These are phyloP conservation scores for Pelobates cultripes DNA, from an alignment of 2,797 vertebrate species.

Conservation along the genomic window DNA sequence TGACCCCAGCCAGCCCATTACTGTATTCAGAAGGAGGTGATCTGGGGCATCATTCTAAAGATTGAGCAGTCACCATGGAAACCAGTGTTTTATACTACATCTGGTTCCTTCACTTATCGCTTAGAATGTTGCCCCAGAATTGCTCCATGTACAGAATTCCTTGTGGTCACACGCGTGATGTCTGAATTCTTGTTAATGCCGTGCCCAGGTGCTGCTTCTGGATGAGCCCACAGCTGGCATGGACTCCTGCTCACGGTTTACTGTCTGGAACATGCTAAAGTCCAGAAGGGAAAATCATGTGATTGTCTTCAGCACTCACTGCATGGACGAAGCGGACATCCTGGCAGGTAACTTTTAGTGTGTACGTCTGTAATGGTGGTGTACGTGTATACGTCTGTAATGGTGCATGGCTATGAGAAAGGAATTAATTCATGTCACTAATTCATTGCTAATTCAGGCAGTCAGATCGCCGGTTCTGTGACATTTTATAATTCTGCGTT, in stretches of 20 bases:
- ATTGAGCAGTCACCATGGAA: no score
- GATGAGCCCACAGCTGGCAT: constrained; percentile 95
- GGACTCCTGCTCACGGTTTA: constrained; percentile 92
- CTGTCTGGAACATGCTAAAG: constrained; percentile 91
- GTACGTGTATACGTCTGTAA: neutral
- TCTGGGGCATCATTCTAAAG: no score
- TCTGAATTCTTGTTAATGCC: neutral
- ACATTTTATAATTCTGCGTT: no score
- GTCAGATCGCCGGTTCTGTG: no score
- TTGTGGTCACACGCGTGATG: neutral
- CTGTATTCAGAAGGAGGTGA: no score
- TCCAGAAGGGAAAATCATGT: constrained; percentile 77
- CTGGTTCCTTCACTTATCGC: no score
- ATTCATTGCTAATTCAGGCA: no score
- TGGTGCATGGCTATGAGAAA: no score
- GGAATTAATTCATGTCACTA: no score
- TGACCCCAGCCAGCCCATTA: neutral
- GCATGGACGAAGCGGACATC: constrained; percentile 97
- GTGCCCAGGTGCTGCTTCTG: constrained; percentile 83
- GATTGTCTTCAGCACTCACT: constrained; percentile 92
- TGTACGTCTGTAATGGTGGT: neutral
- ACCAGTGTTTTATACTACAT: no score
- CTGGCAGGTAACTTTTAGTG: constrained; percentile 81
- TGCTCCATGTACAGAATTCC: no score
- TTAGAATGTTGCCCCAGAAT: no score